These are phyloP conservation scores for Chamaea fasciata DNA, from an alignment of 2,113 vertebrate species.

Conservation along the genomic window DNA sequence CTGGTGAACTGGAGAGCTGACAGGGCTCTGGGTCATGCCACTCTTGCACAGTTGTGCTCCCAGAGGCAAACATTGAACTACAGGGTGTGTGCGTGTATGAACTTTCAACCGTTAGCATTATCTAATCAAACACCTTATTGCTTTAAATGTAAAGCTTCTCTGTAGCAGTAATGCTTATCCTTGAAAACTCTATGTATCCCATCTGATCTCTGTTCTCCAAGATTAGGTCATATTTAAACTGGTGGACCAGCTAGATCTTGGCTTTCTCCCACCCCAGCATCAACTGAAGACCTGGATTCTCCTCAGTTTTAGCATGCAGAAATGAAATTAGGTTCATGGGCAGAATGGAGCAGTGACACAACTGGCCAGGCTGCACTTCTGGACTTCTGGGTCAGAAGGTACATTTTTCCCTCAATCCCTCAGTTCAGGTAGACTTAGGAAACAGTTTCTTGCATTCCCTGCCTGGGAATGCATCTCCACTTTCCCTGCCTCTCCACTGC, in stretches of 20 bases:
- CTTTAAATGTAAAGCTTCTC: not conserved
- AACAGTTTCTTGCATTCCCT: not conserved
- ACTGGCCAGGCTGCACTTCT: not conserved
- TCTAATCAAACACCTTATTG: not conserved
- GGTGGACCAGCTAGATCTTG: not conserved
- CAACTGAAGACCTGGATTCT: fast-evolving
- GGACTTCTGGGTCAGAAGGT: not conserved
- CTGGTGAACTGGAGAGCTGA: not conserved
- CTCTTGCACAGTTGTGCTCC: not conserved
- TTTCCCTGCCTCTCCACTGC: too few species aligned
- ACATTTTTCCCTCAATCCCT: not conserved
- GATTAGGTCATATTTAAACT: not conserved
- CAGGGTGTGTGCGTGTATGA: fast-evolving
- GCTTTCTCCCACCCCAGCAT: not conserved
- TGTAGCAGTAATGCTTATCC: not conserved
- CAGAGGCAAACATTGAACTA: not conserved
- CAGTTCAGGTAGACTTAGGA: not conserved
- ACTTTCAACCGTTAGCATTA: not conserved
- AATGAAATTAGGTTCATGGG: not conserved
- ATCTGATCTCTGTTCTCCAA: not conserved
- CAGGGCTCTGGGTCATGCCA: not conserved
- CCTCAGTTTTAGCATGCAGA: not conserved
- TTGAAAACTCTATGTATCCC: not conserved
- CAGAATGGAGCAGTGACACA: not conserved
- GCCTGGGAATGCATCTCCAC: too few species aligned